Evolutionary conservation across 1,140 invertebrate species (phyloP).

Genomic region (Diabrotica undecimpunctata): DNA sequence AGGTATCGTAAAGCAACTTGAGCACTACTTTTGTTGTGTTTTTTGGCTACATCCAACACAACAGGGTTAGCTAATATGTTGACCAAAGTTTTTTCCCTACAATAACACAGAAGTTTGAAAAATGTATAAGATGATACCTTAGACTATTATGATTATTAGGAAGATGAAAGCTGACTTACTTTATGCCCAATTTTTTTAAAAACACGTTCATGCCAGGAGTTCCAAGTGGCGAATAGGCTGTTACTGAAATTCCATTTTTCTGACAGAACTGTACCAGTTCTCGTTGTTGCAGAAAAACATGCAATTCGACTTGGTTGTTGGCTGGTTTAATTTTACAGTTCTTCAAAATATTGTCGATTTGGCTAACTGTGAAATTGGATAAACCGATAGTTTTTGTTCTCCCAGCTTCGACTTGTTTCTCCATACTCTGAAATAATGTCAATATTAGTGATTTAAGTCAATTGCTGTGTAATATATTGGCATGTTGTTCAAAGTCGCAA

Average conservation of each 20-base stretch:
- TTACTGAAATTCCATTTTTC: constrained; percentile 66
- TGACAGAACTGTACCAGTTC: constrained; percentile 71
- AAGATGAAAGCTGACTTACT: constrained; percentile 25
- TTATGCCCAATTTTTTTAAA: constrained; percentile 45
- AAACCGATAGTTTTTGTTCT: constrained; percentile 65
- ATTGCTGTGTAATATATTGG: too few species aligned
- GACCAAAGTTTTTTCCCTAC: constrained; percentile 51
- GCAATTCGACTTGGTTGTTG: constrained; percentile 74
- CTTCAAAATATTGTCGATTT: constrained; percentile 62
- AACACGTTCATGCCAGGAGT: constrained; percentile 58
- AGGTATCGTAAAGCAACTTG: constrained; percentile 77
- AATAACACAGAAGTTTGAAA: neutral
- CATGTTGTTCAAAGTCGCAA: too few species aligned
- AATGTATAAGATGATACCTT: too few species aligned
- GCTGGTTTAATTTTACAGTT: constrained; percentile 63
- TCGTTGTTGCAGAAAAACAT: constrained; percentile 77
- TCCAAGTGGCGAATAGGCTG: constrained; percentile 79
- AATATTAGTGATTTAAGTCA: neutral
- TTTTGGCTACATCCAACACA: constrained; percentile 63
- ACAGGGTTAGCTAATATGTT: constrained; percentile 65
- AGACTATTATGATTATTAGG: too few species aligned
- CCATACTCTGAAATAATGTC: constrained; percentile 60
- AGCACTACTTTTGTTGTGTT: constrained; percentile 68
- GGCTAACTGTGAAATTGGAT: constrained; percentile 73
- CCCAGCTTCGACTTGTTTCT: constrained; percentile 63